Conservation (phyloP, 2,888 invertebrate species). For the Lutraria lutraria region DNA sequence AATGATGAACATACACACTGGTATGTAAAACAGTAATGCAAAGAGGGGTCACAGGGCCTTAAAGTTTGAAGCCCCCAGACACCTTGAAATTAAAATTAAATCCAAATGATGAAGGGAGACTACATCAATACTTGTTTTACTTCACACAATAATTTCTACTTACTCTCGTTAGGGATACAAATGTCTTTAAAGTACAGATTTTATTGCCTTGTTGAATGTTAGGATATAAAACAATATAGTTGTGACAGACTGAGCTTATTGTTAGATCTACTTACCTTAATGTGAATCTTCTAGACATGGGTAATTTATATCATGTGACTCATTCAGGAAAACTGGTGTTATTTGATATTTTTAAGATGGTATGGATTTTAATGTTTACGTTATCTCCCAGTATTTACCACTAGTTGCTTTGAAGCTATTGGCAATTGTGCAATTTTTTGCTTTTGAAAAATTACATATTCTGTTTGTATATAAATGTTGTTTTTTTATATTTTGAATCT, state of each 20-base stretch:
- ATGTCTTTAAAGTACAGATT: too few species aligned
- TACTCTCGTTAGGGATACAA: too few species aligned
- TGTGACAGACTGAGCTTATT: neutral
- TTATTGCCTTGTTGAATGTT: too few species aligned
- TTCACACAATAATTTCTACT: too few species aligned
- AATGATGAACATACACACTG: too few species aligned
- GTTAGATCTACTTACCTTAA: neutral
- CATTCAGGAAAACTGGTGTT: neutral
- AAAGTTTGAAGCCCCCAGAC: too few species aligned
- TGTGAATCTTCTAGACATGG: neutral
- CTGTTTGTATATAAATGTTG: neutral
- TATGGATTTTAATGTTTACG: neutral
- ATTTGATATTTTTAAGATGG: neutral
- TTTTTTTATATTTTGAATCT: neutral
- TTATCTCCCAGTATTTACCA: neutral
- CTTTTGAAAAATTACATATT: slow-evolving; percentile 28
- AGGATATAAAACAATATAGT: too few species aligned
- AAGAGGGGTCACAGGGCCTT: too few species aligned
- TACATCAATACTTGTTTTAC: too few species aligned
- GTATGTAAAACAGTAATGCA: too few species aligned
- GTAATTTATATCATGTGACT: neutral
- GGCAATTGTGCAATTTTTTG: slow-evolving; percentile 14
- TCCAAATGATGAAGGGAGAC: too few species aligned
- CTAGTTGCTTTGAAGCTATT: slow-evolving; percentile 20
- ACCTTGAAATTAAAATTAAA: too few species aligned